These are phyloP conservation scores for Gobio gobio DNA, from an alignment of 2,113 vertebrate genomes.

Conservation along the genomic window DNA sequence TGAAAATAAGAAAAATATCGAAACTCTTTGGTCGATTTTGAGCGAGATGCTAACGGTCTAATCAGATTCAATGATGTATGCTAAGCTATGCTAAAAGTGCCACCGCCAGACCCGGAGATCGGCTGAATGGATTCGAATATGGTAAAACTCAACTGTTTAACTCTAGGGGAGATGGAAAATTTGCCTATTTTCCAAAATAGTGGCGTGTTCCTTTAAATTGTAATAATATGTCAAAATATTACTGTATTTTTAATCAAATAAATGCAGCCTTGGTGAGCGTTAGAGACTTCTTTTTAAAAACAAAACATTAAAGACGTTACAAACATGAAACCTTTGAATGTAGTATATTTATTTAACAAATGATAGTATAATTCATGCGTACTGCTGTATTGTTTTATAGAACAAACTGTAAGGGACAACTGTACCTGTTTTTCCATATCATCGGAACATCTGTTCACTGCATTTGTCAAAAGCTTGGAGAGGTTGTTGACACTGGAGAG, in stretches of 20 bases:
- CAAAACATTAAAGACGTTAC: not conserved
- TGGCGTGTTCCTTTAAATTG: not conserved
- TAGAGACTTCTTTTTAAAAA: not conserved
- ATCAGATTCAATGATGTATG: too few species aligned
- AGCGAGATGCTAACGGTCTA: too few species aligned
- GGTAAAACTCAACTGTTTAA: too few species aligned
- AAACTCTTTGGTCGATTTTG: too few species aligned
- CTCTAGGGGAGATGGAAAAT: too few species aligned
- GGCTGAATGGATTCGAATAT: too few species aligned
- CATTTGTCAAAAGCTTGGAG: slow-evolving; percentile 73
- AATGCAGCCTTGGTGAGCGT: not conserved
- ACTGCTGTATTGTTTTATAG: not conserved
- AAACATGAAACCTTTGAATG: not conserved
- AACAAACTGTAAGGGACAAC: not conserved
- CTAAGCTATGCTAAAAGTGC: too few species aligned
- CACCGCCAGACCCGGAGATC: too few species aligned
- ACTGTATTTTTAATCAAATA: not conserved
- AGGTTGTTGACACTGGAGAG: slow-evolving; percentile 74
- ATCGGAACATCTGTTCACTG: slow-evolving; percentile 71
- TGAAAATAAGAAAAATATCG: too few species aligned
- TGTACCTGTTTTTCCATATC: slow-evolving; percentile 73
- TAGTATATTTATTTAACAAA: not conserved
- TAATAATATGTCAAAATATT: not conserved
- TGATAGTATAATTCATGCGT: not conserved
- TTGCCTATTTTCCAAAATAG: too few species aligned